A percentile compares a stretch with the other conserved stretches of the same genome.
phyloP scores from a whole-genome alignment of 2,113 vertebrate genomes.

The Sorex fumeus region DNA sequence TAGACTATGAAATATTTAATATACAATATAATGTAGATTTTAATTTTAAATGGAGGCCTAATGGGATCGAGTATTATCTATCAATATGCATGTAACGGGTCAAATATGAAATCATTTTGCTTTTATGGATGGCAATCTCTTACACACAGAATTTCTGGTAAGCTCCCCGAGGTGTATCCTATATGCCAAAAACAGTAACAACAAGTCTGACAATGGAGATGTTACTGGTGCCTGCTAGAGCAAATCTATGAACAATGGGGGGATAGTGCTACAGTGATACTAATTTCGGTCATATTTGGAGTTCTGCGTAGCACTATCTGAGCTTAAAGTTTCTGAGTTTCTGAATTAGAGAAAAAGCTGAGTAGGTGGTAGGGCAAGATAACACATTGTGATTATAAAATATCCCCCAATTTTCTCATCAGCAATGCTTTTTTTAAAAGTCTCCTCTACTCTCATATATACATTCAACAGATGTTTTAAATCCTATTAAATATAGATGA shows the following conservation, averaged over 20 bases:
- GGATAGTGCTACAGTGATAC: too few species aligned
- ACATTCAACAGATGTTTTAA: constrained; percentile 5
- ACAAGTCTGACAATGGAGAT: too few species aligned
- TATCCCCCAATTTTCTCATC: neutral
- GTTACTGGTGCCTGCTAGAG: too few species aligned
- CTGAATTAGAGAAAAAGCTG: neutral
- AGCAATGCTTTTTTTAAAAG: neutral
- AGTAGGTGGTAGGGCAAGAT: neutral
- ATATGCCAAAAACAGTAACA: too few species aligned
- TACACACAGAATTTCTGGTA: neutral
- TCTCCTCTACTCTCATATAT: neutral
- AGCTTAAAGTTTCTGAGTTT: too few species aligned
- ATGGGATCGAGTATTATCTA: neutral
- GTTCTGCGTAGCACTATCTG: neutral
- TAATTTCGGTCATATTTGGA: neutral
- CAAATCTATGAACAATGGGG: too few species aligned
- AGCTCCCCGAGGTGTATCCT: too few species aligned
- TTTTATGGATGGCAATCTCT: neutral
- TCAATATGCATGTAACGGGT: neutral
- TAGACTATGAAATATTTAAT: neutral
- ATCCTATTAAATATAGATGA: neutral
- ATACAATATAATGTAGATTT: constrained; percentile 9
- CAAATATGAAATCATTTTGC: neutral
- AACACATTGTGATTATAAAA: neutral
- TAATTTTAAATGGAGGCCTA: neutral